phyloP scores from a whole-genome alignment of 2,888 invertebrate genomes.

The Hyalella azteca region DNA sequence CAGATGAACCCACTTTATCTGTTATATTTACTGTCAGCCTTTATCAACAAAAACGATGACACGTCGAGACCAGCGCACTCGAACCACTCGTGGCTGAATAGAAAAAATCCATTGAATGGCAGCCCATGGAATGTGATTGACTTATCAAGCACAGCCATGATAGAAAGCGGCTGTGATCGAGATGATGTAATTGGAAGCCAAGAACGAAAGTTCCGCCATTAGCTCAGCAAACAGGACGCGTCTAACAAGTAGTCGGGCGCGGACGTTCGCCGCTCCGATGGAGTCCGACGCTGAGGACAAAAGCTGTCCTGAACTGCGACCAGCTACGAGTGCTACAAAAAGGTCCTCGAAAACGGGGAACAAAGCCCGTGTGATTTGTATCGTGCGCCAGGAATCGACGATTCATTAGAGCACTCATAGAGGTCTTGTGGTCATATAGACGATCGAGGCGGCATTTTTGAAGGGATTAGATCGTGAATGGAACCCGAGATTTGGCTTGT shows the following conservation, averaged over 20 bases:
- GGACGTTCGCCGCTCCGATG: background rate
- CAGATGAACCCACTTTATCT: no score
- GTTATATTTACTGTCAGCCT: no score
- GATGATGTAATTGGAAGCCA: conserved; percentile 6
- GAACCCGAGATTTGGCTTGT: conserved; percentile 1
- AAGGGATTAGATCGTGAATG: conserved; percentile 5
- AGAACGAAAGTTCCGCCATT: conserved; percentile 5
- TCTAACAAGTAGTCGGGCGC: conserved; percentile 1
- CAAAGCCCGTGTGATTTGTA: conserved; percentile 29
- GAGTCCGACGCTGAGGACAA: background rate
- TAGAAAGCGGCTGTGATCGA: background rate
- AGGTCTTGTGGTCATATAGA: conserved; percentile 10
- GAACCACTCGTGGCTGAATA: no score
- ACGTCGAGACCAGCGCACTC: no score
- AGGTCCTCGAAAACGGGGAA: conserved; percentile 3
- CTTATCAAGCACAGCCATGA: background rate
- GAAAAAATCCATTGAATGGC: background rate
- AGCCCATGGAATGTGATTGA: background rate
- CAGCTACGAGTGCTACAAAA: background rate
- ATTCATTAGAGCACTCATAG: conserved; percentile 27
- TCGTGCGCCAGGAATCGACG: conserved; percentile 24
- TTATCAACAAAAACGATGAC: no score
- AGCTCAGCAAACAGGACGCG: conserved; percentile 14
- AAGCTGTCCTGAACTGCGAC: background rate
- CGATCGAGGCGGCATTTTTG: conserved; percentile 15